phyloP scores from a whole-genome alignment of 2,113 vertebrate species.

The Campylorhamphus procurvoides region DNA sequence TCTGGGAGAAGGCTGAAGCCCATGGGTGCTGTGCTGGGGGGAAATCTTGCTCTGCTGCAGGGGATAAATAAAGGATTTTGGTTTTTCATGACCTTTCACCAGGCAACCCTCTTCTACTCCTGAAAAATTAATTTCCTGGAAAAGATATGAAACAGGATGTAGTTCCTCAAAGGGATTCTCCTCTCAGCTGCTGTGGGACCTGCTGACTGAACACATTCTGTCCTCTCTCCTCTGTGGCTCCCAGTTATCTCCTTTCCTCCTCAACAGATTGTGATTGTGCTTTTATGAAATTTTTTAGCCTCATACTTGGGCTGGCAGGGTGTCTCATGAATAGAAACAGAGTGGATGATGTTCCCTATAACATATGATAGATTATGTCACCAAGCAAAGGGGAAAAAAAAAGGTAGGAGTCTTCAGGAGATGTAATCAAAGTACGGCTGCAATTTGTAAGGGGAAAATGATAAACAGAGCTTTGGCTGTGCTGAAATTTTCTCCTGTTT shows the following conservation, averaged over 20 bases:
- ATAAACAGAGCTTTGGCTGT: neutral
- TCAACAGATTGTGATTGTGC: fast-evolving
- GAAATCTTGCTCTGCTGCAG: neutral
- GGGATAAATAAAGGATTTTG: neutral
- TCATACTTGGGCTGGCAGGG: neutral
- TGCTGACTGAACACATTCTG: neutral
- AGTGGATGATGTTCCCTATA: neutral
- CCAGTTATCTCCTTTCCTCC: neutral
- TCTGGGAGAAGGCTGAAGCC: neutral
- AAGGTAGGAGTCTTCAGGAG: neutral
- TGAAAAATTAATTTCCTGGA: neutral
- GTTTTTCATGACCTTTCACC: neutral
- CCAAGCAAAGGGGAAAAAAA: neutral
- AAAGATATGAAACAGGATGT: neutral
- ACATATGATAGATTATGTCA: neutral
- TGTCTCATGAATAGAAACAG: neutral
- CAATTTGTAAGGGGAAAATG: neutral
- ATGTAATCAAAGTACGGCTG: neutral
- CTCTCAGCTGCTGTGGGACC: neutral
- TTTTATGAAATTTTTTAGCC: neutral
- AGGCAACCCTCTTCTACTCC: neutral
- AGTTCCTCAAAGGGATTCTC: neutral
- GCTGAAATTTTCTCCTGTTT: neutral
- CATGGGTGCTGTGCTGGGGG: fast-evolving
- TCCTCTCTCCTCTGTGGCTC: neutral